Evolutionary conservation across 2,113 vertebrate species (phyloP).

Genomic region (Clinocottus analis): DNA sequence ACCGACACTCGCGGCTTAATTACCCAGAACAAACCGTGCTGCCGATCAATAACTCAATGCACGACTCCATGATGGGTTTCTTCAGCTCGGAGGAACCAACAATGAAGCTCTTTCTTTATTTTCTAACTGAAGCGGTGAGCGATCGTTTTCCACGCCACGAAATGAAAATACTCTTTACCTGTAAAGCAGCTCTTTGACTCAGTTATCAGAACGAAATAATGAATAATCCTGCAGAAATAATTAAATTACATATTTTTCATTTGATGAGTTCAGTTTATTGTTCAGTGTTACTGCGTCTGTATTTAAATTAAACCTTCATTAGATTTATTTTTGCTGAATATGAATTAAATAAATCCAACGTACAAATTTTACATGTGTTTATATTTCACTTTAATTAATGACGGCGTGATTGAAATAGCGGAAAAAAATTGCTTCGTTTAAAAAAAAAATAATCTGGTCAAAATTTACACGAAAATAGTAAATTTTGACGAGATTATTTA

Average conservation of each 20-base stretch:
- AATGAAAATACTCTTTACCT: background rate
- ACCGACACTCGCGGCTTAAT: conserved; percentile 55
- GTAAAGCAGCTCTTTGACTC: background rate
- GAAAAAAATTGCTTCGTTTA: background rate
- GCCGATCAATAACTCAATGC: conserved; percentile 62
- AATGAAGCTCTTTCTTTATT: background rate
- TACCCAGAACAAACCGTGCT: conserved; percentile 55
- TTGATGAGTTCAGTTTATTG: background rate
- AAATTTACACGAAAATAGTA: too few species aligned
- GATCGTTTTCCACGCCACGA: background rate
- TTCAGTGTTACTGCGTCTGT: background rate
- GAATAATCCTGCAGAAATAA: background rate
- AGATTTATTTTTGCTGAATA: background rate
- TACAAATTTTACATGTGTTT: background rate
- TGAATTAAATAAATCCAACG: background rate
- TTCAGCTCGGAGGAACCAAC: conserved; percentile 6
- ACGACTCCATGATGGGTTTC: conserved; percentile 36
- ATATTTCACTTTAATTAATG: background rate
- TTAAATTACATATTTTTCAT: background rate
- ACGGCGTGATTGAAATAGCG: background rate
- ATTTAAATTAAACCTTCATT: background rate
- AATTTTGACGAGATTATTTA: too few species aligned
- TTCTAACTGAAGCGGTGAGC: background rate
- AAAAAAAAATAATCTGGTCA: too few species aligned
- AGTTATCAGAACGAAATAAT: too few species aligned